Percentiles rank a stretch among this genome's conserved stretches.
Evolutionary conservation across 2,888 invertebrate species (phyloP).

Genomic region (Neoitamus cyanurus): DNA sequence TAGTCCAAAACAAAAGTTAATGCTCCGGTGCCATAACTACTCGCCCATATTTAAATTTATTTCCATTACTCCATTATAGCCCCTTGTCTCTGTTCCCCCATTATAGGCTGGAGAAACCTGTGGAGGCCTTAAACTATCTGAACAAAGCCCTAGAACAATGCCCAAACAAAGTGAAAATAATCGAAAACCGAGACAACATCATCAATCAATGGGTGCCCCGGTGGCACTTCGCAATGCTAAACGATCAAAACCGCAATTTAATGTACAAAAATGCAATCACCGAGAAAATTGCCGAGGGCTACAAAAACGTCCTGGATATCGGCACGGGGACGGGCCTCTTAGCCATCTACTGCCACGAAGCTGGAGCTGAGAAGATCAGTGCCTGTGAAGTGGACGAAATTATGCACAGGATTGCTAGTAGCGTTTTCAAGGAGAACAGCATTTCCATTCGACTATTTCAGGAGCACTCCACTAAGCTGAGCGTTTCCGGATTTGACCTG

Average conservation of each 20-base stretch:
- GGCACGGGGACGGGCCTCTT: constrained; percentile 83
- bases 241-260: constrained; percentile 76
- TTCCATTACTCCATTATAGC: background rate
- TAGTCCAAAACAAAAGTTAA: background rate
- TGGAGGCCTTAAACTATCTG: constrained; percentile 52
- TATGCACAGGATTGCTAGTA: constrained; percentile 73
- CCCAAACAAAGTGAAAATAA: constrained; percentile 47
- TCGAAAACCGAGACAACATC: constrained; percentile 65
- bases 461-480: constrained; percentile 70
- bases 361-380: constrained; percentile 69
- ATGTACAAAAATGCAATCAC: constrained; percentile 74
- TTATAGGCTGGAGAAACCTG: constrained; percentile 51
- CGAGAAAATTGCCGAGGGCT: constrained; percentile 67
- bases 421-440: constrained; percentile 69
- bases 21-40: background rate
- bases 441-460: constrained; percentile 69
- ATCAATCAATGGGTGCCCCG: constrained; percentile 77
- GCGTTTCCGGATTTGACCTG: constrained; percentile 69
- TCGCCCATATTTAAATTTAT: background rate
- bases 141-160: constrained; percentile 47
- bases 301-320: constrained; percentile 75
- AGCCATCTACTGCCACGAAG: constrained; percentile 74
- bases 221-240: constrained; percentile 88
- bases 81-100: background rate
- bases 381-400: constrained; percentile 77